Evolutionary conservation across 2,797 vertebrate species (phyloP), one percentile per base, ranked within the genome.

Genomic region (Streptopelia turtur): DNA sequence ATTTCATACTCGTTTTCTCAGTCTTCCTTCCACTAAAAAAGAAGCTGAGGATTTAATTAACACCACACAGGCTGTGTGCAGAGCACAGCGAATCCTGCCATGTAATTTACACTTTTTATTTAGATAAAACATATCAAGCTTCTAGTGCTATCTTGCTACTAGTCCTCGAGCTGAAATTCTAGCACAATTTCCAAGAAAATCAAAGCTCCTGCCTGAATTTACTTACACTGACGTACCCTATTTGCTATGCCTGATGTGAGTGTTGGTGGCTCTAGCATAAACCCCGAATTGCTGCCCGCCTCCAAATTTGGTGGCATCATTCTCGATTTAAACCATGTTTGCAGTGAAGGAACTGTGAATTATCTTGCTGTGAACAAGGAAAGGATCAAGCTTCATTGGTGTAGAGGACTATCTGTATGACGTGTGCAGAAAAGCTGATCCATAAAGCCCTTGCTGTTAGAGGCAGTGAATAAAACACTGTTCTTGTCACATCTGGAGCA

Each of bases 21-120:
- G 66, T 68, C 78, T 93, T 94, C 66, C 78, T 88, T 84, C 70
- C 49, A 41, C 90, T 70, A 47, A 78, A 83, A 70, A 85, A 85
- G 85, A 28, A 95, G 94, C 92, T 41, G 88, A 96, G 85, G 88
- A 95, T 94, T 96, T 96, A 97, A 97, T 97, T 97, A 97, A 93
- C 95, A 87, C 86, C 84, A 78, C 81, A 61, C 90, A 79, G 90
- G 71, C 89, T 93, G 82, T 45, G 87, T 68, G 94, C 77, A 76
- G 31, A 93, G 88, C 70, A 56, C 82, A 88, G 81, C 1, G 0
- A 79, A 79, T 59, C 66, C 59, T 47, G 22, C 78, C 83, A 39
- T 15, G 31, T 82, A 65, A 93, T 89, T 89, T 84, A 76, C 87
- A 85, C 83, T 82, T 89, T 83, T 93, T 85, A 90, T 80, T 96